Evolutionary conservation across 1,140 invertebrate genomes (phyloP).

Genomic region (Trachymyrmex septentrionalis): DNA sequence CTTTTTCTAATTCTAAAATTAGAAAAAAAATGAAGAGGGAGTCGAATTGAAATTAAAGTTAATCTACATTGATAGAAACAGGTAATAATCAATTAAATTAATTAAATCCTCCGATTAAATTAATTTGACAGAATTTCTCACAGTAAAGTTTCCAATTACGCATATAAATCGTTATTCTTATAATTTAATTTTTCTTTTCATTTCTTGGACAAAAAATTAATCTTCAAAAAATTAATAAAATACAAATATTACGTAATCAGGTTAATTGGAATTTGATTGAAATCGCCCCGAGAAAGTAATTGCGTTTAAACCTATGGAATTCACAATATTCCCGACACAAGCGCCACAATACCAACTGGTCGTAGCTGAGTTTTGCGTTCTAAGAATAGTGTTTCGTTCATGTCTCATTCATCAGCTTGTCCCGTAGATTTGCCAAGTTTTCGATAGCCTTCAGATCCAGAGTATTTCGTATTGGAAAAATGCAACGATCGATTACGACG

Average conservation of each 20-base stretch:
- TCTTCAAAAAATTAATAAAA: neutral
- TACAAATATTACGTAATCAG: neutral
- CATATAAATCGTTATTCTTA: no score
- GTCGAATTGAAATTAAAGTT: no score
- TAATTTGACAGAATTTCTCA: neutral
- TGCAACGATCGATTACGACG: slow-evolving; percentile 77
- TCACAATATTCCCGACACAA: neutral
- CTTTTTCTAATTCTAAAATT: no score
- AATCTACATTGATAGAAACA: no score
- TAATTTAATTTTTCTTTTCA: neutral
- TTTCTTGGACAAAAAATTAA: neutral
- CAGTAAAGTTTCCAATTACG: neutral
- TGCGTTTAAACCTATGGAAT: neutral
- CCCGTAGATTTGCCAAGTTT: slow-evolving; percentile 13
- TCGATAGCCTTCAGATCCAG: neutral
- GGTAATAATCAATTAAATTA: no score
- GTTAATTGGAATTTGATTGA: neutral
- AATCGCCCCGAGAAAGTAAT: neutral
- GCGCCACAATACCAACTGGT: neutral
- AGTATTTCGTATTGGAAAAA: slow-evolving; percentile 65
- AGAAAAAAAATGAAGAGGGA: no score
- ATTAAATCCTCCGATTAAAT: neutral
- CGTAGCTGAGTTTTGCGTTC: neutral
- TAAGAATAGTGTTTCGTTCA: slow-evolving; percentile 42
- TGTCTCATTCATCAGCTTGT: slow-evolving; percentile 10